Evolutionary conservation across 2,113 vertebrate species (phyloP), one percentile per base, ranked within the genome.

Genomic region (Orthonyx spaldingii): DNA sequence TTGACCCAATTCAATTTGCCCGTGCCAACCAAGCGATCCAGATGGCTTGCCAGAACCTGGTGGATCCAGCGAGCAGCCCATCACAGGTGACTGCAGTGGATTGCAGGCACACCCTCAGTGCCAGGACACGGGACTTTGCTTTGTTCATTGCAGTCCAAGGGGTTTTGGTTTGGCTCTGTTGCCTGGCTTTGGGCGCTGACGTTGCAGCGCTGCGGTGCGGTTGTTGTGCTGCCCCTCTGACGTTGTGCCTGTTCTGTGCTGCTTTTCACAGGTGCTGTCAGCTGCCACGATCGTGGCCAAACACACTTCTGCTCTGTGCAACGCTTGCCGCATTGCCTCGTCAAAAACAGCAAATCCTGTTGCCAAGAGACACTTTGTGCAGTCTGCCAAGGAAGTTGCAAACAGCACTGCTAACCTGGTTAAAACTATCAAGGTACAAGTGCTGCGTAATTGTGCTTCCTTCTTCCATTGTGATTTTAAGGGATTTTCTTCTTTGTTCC

Each of bases 331-430:
- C 41, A 98, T 99, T 10, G 99, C 99, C 16, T 99, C 99, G 0
- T 99, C 99, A 33, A 99, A 99, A 97, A 99, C 99, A 0, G 98
- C 99, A 93, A 99, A 99, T 95, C 99, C 99, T 0, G 99, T 99
- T 27, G 99, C 99, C 74, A 98, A 99, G 97, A 98, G 99, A 94
- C 99, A 99, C 95, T 99, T 99, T 23, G 99, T 99, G 66, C 99
- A 99, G 94, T 99, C 99, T 17, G 99, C 99, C 95, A 99, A 99
- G 97, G 99, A 99, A 95, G 99, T 99, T 57, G 99, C 99, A 89
- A 99, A 99, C 97, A 99, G 99, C 94, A 99, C 99, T 0, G 99
- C 99, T 94, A 99, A 99, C 97, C 98, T 99, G 56, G 99, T 99
- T 89, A 99, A 99, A 98, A 99, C 99, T 89, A 99, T 99, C 97